Evolutionary conservation across 2,113 vertebrate genomes (phyloP), one percentile per base, ranked within the genome.

Genomic region (Chinchilla lanigera): DNA sequence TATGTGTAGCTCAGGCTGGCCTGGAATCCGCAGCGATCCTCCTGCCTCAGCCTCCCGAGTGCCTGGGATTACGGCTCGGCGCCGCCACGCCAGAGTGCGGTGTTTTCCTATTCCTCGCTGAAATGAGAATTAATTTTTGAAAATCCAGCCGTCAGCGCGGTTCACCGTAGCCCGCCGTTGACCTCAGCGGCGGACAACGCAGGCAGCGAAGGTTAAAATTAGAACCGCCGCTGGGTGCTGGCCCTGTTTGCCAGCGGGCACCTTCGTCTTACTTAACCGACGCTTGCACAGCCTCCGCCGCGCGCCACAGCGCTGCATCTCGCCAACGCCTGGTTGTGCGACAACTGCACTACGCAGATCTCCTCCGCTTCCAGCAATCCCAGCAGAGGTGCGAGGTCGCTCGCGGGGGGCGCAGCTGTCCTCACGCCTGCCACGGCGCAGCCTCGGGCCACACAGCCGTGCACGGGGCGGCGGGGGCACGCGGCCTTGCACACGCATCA

Each of bases 231-330:
- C 86, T 44, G 83, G 77, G 94, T 14, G 4, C 93, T 33, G 96
- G 94, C 80, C 82, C 75, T 92, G 33, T 91, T 89, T 87, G 93
- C 95, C 92, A 96, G 93, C 92, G 47, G 65, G 85, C 85, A 94
- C 85, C 90, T 96, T 97, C 52, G 95, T 97, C 92, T 92, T 96
- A 88, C 92, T 94, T 88, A 96, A 84, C 87, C 44, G 97, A 97
- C 89, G 95, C 96, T 95, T 90, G 90, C 9, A 88, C 88, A 56
- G 94, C 85, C 16, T 96, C 95, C 47, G 58, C 69, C 73, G 24
- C 33, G 92, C 65, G 92, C 92, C 97, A 84, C 93, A 77, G 95
- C 58, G 93, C 41, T 58, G 80, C 90, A 24, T 95, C 94, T 96
- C 97, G 96, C 97, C 89, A 97, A 9, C 38, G 69, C 63, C 52